Percentiles rank a stretch among this genome's conserved stretches.
phyloP scores from a whole-genome alignment of 2,888 invertebrate species.

The Athalia circularis region DNA sequence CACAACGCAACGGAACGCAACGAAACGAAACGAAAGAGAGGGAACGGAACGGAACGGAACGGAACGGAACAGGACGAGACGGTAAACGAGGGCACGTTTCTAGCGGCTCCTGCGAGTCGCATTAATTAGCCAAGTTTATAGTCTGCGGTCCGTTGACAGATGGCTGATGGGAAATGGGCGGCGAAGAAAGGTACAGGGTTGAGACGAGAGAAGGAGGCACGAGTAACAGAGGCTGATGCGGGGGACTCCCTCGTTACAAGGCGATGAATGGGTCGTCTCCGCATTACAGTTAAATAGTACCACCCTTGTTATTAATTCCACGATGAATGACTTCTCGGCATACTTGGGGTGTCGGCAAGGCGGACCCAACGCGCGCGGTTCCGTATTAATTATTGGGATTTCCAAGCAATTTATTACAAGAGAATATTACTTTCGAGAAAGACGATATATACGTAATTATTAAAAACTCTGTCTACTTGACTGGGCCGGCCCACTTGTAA shows the following conservation, averaged over 20 bases:
- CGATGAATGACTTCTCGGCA: constrained; percentile 43
- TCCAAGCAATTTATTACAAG: constrained; percentile 31
- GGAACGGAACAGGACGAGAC: not conserved
- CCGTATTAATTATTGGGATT: constrained; percentile 44
- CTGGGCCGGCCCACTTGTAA: not conserved
- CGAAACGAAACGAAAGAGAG: not conserved
- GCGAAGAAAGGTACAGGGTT: constrained; percentile 2
- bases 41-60: not conserved
- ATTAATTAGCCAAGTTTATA: constrained; percentile 48
- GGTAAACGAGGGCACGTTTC: constrained; percentile 2
- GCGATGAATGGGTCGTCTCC: constrained; percentile 49
- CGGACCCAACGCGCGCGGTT: constrained; percentile 20
- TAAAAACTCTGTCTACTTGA: constrained; percentile 30
- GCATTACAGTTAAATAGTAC: constrained; percentile 48
- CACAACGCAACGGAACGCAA: not conserved
- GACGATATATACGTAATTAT: constrained; percentile 18
- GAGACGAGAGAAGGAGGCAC: not conserved
- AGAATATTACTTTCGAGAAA: constrained; percentile 12
- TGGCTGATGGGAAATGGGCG: constrained; percentile 39
- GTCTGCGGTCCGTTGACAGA: constrained; percentile 43
- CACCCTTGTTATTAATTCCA: constrained; percentile 48
- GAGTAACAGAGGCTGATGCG: constrained; percentile 1
- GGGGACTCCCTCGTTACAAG: constrained; percentile 43
- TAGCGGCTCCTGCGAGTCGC: constrained; percentile 10
- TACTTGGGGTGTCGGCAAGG: constrained; percentile 17